Conservation (phyloP, 2,797 vertebrate genomes). For the Gallinago stenura region DNA sequence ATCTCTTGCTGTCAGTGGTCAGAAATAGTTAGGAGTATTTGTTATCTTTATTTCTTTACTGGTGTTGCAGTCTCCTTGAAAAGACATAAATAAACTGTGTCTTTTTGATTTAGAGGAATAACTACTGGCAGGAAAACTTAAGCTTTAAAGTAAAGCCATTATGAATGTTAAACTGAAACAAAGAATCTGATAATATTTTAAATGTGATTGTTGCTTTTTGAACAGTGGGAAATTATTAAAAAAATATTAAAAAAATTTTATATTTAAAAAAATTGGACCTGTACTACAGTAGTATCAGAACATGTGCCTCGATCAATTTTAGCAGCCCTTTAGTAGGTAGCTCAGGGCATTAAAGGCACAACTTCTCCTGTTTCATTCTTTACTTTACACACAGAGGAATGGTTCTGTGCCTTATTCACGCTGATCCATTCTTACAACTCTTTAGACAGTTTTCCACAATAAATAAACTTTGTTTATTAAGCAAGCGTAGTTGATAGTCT, state of each 20-base stretch:
- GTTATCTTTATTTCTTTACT: neutral
- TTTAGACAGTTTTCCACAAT: neutral
- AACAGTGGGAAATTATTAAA: neutral
- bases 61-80: neutral
- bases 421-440: neutral
- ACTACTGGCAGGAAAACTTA: neutral
- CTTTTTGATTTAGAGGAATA: neutral
- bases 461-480: neutral
- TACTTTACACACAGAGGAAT: neutral
- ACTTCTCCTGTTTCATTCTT: neutral
- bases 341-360: neutral
- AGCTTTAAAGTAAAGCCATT: neutral
- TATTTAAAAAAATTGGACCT: neutral
- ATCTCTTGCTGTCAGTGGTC: neutral
- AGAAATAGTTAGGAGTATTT: neutral
- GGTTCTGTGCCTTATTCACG: neutral
- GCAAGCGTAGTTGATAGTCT: neutral
- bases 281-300: neutral
- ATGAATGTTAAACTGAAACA: neutral
- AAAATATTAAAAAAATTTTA: neutral
- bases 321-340: neutral
- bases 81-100: neutral
- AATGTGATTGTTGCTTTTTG: neutral
- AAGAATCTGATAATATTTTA: neutral
- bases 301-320: neutral